phyloP scores from a whole-genome alignment of 1,140 invertebrate species.

The Drosophila pruinosa region DNA sequence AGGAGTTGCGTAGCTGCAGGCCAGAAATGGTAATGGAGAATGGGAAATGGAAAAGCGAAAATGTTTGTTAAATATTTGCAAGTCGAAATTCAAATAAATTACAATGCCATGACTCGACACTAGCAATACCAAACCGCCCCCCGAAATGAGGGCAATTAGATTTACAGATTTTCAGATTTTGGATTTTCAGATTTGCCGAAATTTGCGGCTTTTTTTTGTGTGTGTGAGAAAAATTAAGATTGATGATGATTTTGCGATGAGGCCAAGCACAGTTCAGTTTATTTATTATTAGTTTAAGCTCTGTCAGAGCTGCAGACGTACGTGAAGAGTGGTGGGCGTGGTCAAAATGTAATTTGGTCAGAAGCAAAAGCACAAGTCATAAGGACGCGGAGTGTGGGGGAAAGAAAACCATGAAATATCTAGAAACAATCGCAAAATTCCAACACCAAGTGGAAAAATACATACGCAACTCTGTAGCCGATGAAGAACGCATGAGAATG shows the following conservation, averaged over 20 bases:
- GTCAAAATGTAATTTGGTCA: constrained; percentile 62
- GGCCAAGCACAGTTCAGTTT: background rate
- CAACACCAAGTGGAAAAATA: constrained; percentile 18
- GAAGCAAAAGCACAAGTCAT: constrained; percentile 66
- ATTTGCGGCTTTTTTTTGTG: constrained; percentile 13
- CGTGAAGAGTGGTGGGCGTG: too few species aligned
- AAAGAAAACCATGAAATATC: constrained; percentile 53
- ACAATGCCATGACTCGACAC: constrained; percentile 57
- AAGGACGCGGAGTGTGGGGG: constrained; percentile 31
- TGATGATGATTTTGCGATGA: constrained; percentile 57
- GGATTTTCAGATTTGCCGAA: constrained; percentile 46
- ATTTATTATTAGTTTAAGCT: constrained; percentile 70
- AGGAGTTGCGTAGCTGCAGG: constrained; percentile 87
- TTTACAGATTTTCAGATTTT: constrained; percentile 61
- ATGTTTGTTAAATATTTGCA: constrained; percentile 35
- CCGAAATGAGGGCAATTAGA: constrained; percentile 66
- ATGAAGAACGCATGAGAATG: constrained; percentile 21
- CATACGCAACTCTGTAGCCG: constrained; percentile 53
- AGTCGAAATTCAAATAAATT: constrained; percentile 58
- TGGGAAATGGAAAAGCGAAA: constrained; percentile 1
- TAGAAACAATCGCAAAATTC: constrained; percentile 63
- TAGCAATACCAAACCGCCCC: background rate
- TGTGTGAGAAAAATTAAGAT: constrained; percentile 63
- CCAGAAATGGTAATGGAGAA: constrained; percentile 47
- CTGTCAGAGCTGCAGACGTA: too few species aligned